Evolutionary conservation across 2,797 vertebrate genomes (phyloP).

Genomic region (Pangasius mekongensis): DNA sequence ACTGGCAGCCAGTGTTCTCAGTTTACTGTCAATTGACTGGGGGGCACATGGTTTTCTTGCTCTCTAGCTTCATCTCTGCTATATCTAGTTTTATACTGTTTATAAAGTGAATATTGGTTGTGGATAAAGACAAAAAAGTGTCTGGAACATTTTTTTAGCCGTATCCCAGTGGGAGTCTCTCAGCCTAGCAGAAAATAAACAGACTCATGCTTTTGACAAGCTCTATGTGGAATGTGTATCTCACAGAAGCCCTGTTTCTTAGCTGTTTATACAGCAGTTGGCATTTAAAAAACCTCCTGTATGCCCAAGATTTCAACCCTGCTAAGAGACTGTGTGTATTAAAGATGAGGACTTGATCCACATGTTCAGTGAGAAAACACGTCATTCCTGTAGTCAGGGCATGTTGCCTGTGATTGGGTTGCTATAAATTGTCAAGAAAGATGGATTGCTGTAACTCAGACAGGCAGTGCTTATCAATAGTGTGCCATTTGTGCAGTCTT

Average conservation of each 20-base stretch:
- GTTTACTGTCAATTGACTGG: neutral
- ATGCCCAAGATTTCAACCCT: conserved; percentile 14
- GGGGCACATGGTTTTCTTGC: neutral
- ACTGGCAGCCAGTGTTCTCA: neutral
- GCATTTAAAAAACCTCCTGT: conserved; percentile 20
- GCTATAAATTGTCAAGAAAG: neutral
- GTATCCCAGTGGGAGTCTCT: conserved; percentile 70
- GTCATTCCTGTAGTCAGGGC: neutral
- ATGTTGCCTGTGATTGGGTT: neutral
- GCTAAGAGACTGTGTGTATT: neutral
- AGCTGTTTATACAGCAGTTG: conserved; percentile 43
- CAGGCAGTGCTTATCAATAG: neutral
- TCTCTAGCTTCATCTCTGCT: neutral
- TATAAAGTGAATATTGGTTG: neutral
- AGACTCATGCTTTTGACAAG: conserved; percentile 65
- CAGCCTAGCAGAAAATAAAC: conserved; percentile 73
- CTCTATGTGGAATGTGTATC: conserved; percentile 48
- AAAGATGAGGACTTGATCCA: neutral
- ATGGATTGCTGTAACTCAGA: neutral
- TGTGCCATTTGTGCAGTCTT: neutral
- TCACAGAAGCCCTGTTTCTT: conserved; percentile 55
- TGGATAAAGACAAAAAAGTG: conserved; percentile 12
- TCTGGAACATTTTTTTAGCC: conserved; percentile 59
- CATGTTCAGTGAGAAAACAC: neutral
- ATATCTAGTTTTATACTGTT: neutral